These are phyloP conservation scores for Vannuccia rotundouncinata DNA, from an alignment of 2,888 invertebrate species.

Conservation along the genomic window DNA sequence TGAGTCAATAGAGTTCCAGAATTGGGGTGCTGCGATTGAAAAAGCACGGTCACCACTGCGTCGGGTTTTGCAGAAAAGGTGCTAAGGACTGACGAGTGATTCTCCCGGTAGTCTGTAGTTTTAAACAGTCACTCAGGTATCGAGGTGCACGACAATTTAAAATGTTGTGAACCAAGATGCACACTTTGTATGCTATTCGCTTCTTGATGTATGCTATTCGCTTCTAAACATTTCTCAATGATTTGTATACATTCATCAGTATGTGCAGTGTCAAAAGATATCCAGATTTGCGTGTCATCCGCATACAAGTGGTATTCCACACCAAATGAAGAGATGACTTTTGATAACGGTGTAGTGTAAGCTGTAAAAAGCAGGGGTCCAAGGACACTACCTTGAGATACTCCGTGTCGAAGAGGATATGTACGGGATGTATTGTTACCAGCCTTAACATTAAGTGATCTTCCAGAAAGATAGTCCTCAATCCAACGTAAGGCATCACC, in stretches of 20 bases:
- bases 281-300: constrained; percentile 22
- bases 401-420: constrained; percentile 26
- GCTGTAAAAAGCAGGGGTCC: constrained; percentile 26
- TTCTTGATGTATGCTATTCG: too few species aligned
- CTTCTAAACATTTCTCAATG: constrained; percentile 26
- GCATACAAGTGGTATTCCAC: constrained; percentile 26
- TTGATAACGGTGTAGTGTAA: constrained; percentile 20
- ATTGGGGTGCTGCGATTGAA: too few species aligned
- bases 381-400: constrained; percentile 24
- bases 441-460: constrained; percentile 18
- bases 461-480: constrained; percentile 26
- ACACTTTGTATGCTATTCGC: too few species aligned
- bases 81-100: too few species aligned
- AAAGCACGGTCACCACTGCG: too few species aligned
- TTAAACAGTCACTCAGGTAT: too few species aligned
- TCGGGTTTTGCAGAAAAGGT: too few species aligned
- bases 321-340: constrained; percentile 26
- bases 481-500: constrained; percentile 26
- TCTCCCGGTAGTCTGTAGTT: too few species aligned
- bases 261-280: constrained; percentile 26
- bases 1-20: too few species aligned
- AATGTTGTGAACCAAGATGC: too few species aligned
- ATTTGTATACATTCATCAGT: constrained; percentile 16
- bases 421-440: constrained; percentile 26
- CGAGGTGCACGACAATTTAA: too few species aligned